phyloP scores from a whole-genome alignment of 1,140 invertebrate genomes.

The Drosophila trapezifrons region DNA sequence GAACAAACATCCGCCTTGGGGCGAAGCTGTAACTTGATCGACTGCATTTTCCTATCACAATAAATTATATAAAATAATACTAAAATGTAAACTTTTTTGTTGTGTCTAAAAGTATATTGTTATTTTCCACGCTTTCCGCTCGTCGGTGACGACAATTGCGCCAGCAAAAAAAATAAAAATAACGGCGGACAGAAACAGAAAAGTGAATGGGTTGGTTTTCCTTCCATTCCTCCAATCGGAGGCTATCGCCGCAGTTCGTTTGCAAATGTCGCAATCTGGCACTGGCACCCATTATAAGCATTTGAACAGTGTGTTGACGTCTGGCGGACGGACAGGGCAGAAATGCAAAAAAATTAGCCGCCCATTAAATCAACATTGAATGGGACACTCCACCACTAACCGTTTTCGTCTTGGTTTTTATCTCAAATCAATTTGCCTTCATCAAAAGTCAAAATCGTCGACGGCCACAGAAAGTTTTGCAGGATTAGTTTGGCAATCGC shows the following conservation, averaged over 20 bases:
- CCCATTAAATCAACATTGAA: constrained; percentile 66
- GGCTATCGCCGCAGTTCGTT: constrained; percentile 57
- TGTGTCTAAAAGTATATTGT: constrained; percentile 27
- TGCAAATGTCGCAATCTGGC: constrained; percentile 77
- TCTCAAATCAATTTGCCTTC: constrained; percentile 66
- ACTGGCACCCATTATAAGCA: constrained; percentile 54
- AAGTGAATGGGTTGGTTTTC: constrained; percentile 73
- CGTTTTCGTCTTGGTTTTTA: constrained; percentile 7
- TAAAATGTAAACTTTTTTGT: constrained; percentile 62
- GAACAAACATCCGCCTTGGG: constrained; percentile 43
- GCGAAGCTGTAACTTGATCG: constrained; percentile 25
- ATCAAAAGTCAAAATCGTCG: constrained; percentile 65
- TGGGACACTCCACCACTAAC: not conserved
- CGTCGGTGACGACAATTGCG: constrained; percentile 49
- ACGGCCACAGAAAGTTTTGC: constrained; percentile 18
- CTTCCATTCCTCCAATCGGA: constrained; percentile 47
- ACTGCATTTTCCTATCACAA: constrained; percentile 33
- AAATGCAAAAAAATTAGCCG: constrained; percentile 34
- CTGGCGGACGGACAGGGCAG: constrained; percentile 23
- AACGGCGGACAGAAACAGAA: constrained; percentile 58
- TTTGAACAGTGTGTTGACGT: constrained; percentile 50
- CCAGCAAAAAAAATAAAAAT: constrained; percentile 12
- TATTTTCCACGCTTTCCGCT: constrained; percentile 70
- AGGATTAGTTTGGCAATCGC: constrained; percentile 32
- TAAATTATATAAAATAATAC: constrained; percentile 43